Conservation (phyloP, 1,140 invertebrate species). For the Drosophila burlai region DNA sequence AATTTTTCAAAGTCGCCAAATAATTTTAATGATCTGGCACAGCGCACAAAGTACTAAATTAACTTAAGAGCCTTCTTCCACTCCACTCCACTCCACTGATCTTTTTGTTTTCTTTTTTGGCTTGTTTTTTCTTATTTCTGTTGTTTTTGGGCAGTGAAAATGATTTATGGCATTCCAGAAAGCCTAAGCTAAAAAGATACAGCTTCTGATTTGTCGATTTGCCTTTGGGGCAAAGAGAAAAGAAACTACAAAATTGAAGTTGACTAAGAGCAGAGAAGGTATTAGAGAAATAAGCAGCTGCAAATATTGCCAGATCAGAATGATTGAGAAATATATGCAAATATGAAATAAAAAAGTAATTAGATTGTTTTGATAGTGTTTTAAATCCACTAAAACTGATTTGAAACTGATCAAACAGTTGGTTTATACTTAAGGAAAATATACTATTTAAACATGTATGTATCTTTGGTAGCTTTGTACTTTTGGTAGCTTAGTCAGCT, state of each 20-base stretch:
- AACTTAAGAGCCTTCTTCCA: slow-evolving; percentile 60
- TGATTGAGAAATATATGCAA: background rate
- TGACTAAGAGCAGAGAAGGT: background rate
- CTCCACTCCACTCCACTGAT: slow-evolving; percentile 14
- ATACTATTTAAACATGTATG: background rate
- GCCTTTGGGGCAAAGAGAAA: slow-evolving; percentile 2
- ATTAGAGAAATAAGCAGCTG: background rate
- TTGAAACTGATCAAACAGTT: background rate
- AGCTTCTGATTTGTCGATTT: slow-evolving; percentile 57
- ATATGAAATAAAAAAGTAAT: background rate
- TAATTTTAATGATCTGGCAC: slow-evolving; percentile 65
- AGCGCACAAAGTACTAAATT: slow-evolving; percentile 59
- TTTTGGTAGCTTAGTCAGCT: background rate
- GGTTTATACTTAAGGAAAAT: background rate
- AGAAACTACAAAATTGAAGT: background rate
- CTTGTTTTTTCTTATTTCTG: background rate
- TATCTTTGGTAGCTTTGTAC: no score
- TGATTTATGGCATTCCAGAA: slow-evolving; percentile 62
- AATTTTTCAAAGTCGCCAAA: slow-evolving; percentile 70
- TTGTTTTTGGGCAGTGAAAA: slow-evolving; percentile 44
- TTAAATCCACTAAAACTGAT: background rate
- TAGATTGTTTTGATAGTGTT: background rate
- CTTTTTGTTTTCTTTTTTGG: background rate
- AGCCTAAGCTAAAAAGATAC: slow-evolving; percentile 35
- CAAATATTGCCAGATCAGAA: background rate